Conservation (phyloP, 2,888 invertebrate species). For the Mythimna pallens region DNA sequence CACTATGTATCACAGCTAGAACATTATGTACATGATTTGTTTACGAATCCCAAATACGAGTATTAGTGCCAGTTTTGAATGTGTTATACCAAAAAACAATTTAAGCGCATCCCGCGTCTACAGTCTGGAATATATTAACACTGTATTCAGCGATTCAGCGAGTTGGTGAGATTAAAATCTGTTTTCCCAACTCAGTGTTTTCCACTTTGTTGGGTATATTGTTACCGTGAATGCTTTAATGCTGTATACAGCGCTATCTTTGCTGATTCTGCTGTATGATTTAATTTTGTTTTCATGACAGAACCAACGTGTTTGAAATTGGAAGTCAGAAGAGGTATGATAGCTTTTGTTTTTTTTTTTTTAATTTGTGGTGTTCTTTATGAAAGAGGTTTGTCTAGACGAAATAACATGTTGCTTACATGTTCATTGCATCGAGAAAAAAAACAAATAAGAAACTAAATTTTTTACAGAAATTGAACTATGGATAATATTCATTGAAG, state of each 20-base stretch:
- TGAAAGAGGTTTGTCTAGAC: conserved; percentile 26
- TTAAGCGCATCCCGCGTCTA: conserved; percentile 23
- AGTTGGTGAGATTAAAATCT: conserved; percentile 57
- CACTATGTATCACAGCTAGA: not conserved
- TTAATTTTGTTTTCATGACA: conserved; percentile 46
- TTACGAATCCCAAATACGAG: conserved; percentile 33
- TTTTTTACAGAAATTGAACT: too few species aligned
- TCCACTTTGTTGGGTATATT: conserved; percentile 51
- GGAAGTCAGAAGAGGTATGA: conserved; percentile 4
- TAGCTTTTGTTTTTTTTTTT: conserved; percentile 38
- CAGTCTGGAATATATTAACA: conserved; percentile 51
- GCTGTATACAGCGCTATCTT: conserved; percentile 45
- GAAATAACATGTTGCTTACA: not conserved
- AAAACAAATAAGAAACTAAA: too few species aligned
- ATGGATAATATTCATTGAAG: too few species aligned
- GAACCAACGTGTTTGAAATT: conserved; percentile 43
- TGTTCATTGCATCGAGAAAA: too few species aligned
- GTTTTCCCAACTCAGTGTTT: conserved; percentile 51
- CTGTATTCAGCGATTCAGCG: conserved; percentile 45
- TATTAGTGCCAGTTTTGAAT: conserved; percentile 22
- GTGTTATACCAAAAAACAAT: conserved; percentile 36
- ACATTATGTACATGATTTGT: conserved; percentile 25
- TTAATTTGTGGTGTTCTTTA: conserved; percentile 17
- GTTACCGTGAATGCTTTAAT: conserved; percentile 46
- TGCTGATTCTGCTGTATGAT: conserved; percentile 45